A percentile compares a stretch with the other conserved stretches of the same genome.
phyloP scores from a whole-genome alignment of 2,888 invertebrate species.

The Eupsilia transversa region DNA sequence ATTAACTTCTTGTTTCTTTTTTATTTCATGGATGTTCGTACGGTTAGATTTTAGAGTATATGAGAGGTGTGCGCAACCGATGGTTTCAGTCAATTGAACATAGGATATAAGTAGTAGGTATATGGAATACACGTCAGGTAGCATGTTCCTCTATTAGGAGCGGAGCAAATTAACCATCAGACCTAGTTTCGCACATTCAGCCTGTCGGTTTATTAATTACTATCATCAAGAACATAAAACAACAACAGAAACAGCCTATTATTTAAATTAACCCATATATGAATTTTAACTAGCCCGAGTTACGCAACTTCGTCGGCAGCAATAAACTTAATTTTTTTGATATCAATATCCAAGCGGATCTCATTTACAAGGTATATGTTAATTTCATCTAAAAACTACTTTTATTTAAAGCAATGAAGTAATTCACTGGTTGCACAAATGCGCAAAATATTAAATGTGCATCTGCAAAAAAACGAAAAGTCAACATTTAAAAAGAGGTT shows the following conservation, averaged over 20 bases:
- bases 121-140: neutral
- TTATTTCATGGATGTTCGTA: neutral
- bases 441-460: neutral
- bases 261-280: conserved; percentile 8
- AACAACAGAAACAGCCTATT: conserved; percentile 1
- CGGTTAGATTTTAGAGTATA: neutral
- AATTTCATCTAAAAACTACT: neutral
- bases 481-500: neutral
- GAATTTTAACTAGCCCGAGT: conserved; percentile 30
- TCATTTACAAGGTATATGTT: neutral
- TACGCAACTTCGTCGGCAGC: conserved; percentile 1
- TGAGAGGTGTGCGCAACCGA: neutral
- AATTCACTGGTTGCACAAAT: neutral
- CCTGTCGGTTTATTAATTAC: neutral
- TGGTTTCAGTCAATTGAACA: neutral
- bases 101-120: neutral
- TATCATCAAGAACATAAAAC: neutral
- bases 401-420: conserved; percentile 20
- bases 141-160: neutral
- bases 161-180: neutral
- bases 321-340: neutral
- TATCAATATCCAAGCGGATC: conserved; percentile 33
- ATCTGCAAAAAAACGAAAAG: neutral
- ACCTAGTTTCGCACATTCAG: neutral
- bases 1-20: neutral